These are phyloP conservation scores for Phocoena sinus DNA, from an alignment of 2,113 vertebrate genomes.

Conservation along the genomic window DNA sequence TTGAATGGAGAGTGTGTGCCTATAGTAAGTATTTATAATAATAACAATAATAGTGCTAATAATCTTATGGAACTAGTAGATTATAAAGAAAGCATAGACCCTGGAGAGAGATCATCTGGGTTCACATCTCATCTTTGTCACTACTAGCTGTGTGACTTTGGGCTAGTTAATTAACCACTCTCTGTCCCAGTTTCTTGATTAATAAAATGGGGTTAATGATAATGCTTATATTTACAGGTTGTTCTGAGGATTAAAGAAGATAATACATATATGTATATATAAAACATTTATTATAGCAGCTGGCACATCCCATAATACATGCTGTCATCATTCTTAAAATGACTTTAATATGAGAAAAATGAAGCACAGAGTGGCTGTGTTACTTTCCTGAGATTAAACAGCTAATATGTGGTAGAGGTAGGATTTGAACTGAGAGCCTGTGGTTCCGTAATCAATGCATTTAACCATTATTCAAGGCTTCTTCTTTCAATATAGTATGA, in stretches of 20 bases:
- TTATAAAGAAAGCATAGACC: neutral
- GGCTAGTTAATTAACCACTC: neutral
- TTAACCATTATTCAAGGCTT: neutral
- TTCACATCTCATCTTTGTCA: neutral
- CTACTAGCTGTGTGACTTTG: neutral
- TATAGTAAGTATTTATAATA: neutral
- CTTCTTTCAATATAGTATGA: neutral
- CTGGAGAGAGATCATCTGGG: neutral
- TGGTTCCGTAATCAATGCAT: neutral
- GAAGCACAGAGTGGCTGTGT: neutral
- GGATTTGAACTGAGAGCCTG: neutral
- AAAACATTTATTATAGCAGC: neutral
- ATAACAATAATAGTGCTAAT: neutral
- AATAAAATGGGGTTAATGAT: neutral
- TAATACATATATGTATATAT: neutral
- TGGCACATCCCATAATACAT: neutral
- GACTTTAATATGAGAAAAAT: neutral
- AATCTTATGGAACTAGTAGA: neutral
- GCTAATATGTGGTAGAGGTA: neutral
- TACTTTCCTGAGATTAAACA: neutral
- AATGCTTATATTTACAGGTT: neutral
- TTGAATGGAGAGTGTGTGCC: neutral
- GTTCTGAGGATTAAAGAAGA: neutral
- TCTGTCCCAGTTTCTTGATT: neutral
- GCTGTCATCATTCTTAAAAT: neutral